Conservation (phyloP, 2,797 vertebrate genomes). For the Etheostoma nigrum region DNA sequence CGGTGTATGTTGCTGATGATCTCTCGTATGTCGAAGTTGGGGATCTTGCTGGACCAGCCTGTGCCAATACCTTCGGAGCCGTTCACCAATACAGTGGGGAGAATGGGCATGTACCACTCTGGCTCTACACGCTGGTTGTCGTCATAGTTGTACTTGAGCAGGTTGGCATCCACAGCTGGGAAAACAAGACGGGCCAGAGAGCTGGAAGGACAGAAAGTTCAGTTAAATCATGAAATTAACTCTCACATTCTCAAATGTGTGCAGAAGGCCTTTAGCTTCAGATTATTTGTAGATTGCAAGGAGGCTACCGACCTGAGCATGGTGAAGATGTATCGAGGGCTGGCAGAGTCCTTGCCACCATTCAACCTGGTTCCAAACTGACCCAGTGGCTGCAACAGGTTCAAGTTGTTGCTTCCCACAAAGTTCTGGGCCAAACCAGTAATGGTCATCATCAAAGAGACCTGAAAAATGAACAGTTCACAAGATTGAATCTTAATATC, state of each 20-base stretch:
- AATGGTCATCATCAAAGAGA: constrained; percentile 97
- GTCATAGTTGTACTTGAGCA: constrained; percentile 93
- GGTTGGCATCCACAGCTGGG: constrained; percentile 90
- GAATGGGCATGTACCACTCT: constrained; percentile 99
- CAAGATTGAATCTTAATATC: not conserved
- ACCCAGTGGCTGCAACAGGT: constrained; percentile 94
- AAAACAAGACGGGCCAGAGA: constrained; percentile 91
- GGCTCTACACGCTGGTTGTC: constrained; percentile 98
- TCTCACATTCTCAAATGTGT: not conserved
- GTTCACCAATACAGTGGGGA: constrained; percentile 93
- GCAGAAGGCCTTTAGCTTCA: not conserved
- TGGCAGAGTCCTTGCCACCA: constrained; percentile 97
- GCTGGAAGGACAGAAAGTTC: constrained; percentile 70
- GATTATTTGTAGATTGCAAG: not conserved
- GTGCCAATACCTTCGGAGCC: constrained; percentile 97
- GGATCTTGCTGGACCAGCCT: constrained; percentile 96
- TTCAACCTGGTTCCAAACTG: constrained; percentile 98
- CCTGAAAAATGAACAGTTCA: constrained; percentile 71
- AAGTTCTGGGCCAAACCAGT: constrained; percentile 97
- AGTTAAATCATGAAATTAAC: not conserved
- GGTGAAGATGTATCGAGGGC: constrained; percentile 99
- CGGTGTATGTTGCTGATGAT: constrained; percentile 92
- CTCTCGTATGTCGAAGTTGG: constrained; percentile 93
- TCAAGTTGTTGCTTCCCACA: constrained; percentile 98
- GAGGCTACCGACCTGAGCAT: constrained; percentile 93